Evolutionary conservation across 2,797 vertebrate species (phyloP).

Genomic region (Miichthys miiuy): DNA sequence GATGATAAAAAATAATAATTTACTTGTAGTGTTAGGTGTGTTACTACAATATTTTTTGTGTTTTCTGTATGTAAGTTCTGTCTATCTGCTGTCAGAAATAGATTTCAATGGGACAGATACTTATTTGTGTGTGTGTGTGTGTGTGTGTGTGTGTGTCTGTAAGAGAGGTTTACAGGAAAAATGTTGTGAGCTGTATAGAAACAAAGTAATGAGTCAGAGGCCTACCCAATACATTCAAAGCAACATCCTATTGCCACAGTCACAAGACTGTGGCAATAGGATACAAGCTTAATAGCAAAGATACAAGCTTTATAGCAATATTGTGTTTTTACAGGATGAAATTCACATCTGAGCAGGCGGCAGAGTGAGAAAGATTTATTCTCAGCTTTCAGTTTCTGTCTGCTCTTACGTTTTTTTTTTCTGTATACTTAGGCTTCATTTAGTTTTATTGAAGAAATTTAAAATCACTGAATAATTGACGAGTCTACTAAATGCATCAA

Average conservation of each 20-base stretch:
- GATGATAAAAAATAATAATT: no score
- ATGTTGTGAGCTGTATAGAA: background rate
- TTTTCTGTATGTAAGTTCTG: background rate
- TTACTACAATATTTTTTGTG: no score
- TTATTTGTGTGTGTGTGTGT: background rate
- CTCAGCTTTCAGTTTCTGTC: background rate
- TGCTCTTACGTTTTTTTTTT: background rate
- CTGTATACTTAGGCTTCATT: background rate
- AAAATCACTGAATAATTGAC: no score
- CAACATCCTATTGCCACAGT: conserved; percentile 34
- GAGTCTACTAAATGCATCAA: background rate
- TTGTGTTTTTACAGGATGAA: conserved; percentile 15
- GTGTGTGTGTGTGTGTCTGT: background rate
- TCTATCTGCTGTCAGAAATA: no score
- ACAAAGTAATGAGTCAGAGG: background rate
- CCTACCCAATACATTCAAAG: background rate
- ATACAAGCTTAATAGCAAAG: background rate
- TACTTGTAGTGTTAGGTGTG: no score
- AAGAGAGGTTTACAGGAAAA: background rate
- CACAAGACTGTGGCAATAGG: no score
- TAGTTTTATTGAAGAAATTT: background rate
- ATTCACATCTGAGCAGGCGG: background rate
- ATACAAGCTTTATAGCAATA: background rate
- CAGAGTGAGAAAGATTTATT: background rate
- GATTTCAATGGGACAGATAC: background rate